Percentiles rank a stretch among this genome's conserved stretches.
These are phyloP conservation scores for Panulirus ornatus DNA, from an alignment of 1,140 invertebrate genomes.

Conservation along the genomic window DNA sequence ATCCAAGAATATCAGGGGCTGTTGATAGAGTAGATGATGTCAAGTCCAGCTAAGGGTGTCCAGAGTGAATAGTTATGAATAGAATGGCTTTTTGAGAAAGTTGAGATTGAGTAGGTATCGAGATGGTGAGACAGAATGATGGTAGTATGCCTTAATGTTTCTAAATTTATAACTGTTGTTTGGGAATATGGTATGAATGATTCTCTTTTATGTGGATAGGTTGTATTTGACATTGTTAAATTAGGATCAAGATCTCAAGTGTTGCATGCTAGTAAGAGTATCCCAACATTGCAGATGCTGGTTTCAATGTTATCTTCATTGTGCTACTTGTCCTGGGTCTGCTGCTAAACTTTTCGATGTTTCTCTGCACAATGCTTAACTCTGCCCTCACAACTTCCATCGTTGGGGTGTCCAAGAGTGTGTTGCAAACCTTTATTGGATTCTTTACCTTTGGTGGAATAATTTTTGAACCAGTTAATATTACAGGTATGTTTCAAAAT, in stretches of 20 bases:
- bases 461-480: constrained; percentile 75
- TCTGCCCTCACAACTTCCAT: constrained; percentile 81
- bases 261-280: neutral
- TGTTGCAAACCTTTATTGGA: constrained; percentile 80
- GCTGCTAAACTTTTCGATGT: constrained; percentile 80
- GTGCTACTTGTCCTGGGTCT: constrained; percentile 79
- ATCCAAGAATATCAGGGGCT: no score
- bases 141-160: no score
- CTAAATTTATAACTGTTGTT: no score
- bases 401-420: constrained; percentile 79
- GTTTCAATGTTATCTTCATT: constrained; percentile 78
- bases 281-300: constrained; percentile 73
- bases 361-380: constrained; percentile 80
- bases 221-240: neutral
- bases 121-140: no score
- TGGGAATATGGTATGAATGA: no score
- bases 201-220: neutral
- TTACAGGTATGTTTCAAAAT: constrained; percentile 77
- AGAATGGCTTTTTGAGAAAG: no score
- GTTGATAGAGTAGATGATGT: no score
- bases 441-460: constrained; percentile 80
- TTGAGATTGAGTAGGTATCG: no score
- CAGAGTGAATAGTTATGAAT: no score
- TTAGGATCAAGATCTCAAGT: neutral
- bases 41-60: no score